Percentiles rank a stretch among this genome's conserved stretches.
Conservation (phyloP, 2,113 vertebrate genomes). For the Hiodon alosoides region DNA sequence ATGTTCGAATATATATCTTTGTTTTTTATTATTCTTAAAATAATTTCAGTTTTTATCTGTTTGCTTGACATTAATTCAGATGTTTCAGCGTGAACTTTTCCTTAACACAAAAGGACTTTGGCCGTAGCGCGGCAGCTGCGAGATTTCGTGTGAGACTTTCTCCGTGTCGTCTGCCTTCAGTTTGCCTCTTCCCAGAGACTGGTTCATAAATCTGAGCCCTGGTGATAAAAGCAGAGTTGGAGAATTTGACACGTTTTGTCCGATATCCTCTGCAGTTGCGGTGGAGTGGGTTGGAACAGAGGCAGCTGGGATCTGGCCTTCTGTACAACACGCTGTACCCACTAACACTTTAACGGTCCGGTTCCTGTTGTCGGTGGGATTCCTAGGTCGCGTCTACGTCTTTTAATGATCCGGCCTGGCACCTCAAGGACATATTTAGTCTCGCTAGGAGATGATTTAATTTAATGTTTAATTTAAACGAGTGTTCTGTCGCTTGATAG, state of each 20-base stretch:
- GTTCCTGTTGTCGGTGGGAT: no score
- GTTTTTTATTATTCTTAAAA: no score
- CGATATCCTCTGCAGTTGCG: not conserved
- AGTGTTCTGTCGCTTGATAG: conserved; percentile 13
- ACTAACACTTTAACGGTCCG: no score
- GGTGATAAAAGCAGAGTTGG: not conserved
- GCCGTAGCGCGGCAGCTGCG: no score
- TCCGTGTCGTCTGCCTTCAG: not conserved
- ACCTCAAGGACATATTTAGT: conserved; percentile 25
- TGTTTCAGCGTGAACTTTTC: no score
- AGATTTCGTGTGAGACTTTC: not conserved
- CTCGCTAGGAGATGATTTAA: conserved; percentile 27
- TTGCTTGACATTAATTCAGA: no score
- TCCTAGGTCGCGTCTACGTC: not conserved
- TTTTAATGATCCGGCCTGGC: conserved; percentile 16
- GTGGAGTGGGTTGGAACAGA: not conserved
- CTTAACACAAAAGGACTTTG: no score
- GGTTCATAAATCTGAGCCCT: not conserved
- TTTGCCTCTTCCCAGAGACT: not conserved
- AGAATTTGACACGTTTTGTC: not conserved
- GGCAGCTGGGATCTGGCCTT: no score
- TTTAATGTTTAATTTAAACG: conserved; percentile 36
- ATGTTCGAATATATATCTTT: not conserved
- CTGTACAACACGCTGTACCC: no score
- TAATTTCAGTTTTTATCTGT: no score